phyloP scores from a whole-genome alignment of 2,113 vertebrate genomes.

The Eonycteris spelaea region DNA sequence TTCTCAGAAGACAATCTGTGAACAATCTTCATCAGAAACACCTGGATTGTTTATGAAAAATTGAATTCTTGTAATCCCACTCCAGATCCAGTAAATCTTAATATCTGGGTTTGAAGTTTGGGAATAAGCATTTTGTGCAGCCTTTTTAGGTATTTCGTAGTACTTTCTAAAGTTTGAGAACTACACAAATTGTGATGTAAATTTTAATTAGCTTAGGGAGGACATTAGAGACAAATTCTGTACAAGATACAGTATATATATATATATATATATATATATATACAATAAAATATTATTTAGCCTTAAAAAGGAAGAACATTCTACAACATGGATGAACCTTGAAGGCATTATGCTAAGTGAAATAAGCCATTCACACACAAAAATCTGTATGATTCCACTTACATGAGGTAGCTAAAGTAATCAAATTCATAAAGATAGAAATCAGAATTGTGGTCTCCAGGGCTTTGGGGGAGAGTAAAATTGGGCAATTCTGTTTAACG shows the following conservation, averaged over 20 bases:
- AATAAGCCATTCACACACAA: background rate
- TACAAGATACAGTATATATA: background rate
- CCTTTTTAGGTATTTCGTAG: background rate
- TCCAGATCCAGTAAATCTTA: background rate
- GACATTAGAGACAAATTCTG: background rate
- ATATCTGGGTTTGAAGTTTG: background rate
- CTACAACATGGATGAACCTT: background rate
- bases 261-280: background rate
- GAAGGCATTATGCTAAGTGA: background rate
- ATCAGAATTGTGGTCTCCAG: background rate
- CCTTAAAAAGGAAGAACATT: background rate
- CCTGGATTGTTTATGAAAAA: background rate
- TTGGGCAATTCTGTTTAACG: background rate
- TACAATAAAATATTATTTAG: background rate
- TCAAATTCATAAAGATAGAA: background rate
- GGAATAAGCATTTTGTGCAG: background rate
- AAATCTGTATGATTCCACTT: background rate
- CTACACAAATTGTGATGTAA: background rate
- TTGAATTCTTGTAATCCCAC: background rate
- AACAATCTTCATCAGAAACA: background rate
- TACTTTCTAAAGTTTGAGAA: background rate
- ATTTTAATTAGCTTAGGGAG: conserved; percentile 4
- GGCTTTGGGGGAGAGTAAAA: fast-evolving
- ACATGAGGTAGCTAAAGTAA: background rate
- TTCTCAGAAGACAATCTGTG: background rate